Conservation (phyloP, 2,888 invertebrate genomes). For the Caenorhabditis sp. region DNA sequence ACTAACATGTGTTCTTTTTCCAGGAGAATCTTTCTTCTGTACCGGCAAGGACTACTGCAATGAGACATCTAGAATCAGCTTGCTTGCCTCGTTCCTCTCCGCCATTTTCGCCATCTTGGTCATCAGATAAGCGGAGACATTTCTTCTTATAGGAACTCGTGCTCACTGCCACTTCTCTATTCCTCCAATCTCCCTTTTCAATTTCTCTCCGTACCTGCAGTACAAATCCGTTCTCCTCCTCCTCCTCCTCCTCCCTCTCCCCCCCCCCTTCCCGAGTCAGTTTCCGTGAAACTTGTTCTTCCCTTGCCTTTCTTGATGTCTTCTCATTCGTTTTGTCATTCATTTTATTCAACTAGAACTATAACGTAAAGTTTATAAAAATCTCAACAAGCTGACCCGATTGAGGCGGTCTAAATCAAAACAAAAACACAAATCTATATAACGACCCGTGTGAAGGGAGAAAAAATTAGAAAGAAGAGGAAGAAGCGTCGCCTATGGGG, state of each 20-base stretch:
- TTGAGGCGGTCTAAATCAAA: constrained; percentile 15
- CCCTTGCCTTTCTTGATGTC: constrained; percentile 17
- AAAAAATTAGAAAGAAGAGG: constrained; percentile 31
- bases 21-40: constrained; percentile 78
- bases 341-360: constrained; percentile 12
- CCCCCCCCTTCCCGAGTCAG: constrained; percentile 14
- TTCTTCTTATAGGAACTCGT: constrained; percentile 33
- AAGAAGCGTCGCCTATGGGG: constrained; percentile 27
- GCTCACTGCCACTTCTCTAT: constrained; percentile 33
- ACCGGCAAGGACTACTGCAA: constrained; percentile 73
- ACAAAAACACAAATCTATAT: constrained; percentile 7
- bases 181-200: not conserved
- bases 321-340: constrained; percentile 8
- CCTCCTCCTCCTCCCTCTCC: not conserved
- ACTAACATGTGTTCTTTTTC: constrained; percentile 32
- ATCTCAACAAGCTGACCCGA: constrained; percentile 17
- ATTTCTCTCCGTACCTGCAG: constrained; percentile 17
- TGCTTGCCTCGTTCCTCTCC: constrained; percentile 42
- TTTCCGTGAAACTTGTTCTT: constrained; percentile 39
- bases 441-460: not conserved
- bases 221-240: constrained; percentile 34
- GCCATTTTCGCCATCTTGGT: constrained; percentile 21
- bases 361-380: constrained; percentile 5
- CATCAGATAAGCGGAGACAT: constrained; percentile 28
- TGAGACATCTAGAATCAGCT: constrained; percentile 28